Percentiles rank a stretch among this genome's conserved stretches.
Conservation (phyloP, 2,888 invertebrate species). For the Xanthia togata region DNA sequence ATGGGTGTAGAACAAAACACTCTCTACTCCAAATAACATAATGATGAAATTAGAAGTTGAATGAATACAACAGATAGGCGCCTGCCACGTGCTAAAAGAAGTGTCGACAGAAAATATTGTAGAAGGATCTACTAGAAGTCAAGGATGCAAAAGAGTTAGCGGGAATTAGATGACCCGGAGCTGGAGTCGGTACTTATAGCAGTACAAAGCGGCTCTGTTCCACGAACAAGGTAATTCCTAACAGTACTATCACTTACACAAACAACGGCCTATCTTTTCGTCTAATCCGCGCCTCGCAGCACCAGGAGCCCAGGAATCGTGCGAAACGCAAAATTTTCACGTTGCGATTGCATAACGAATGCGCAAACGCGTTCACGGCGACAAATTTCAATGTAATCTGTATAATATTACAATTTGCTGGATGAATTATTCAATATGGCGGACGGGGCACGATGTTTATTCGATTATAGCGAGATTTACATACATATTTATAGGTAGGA, state of each 20-base stretch:
- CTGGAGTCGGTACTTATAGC: constrained; percentile 1
- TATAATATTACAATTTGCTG: constrained; percentile 88
- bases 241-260: constrained; percentile 40
- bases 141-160: constrained; percentile 23
- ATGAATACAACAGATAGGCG: background rate
- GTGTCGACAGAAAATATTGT: background rate
- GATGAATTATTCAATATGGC: constrained; percentile 87
- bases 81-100: background rate
- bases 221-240: constrained; percentile 21
- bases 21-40: background rate
- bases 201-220: constrained; percentile 4
- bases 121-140: background rate
- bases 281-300: constrained; percentile 35
- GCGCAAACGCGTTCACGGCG: constrained; percentile 72
- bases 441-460: constrained; percentile 78
- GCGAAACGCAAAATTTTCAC: constrained; percentile 62
- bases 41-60: background rate
- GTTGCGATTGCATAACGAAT: constrained; percentile 68
- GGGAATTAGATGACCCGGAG: constrained; percentile 24
- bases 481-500: constrained; percentile 70
- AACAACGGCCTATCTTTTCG: constrained; percentile 44
- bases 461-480: constrained; percentile 79
- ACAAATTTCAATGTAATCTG: constrained; percentile 85
- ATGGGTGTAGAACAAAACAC: too few species aligned
- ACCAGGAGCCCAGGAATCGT: constrained; percentile 37